Percentiles rank a stretch among this genome's conserved stretches.
Evolutionary conservation across 64 coral and sea anemone species (phyloP).

Genomic region (Actinia equina): DNA sequence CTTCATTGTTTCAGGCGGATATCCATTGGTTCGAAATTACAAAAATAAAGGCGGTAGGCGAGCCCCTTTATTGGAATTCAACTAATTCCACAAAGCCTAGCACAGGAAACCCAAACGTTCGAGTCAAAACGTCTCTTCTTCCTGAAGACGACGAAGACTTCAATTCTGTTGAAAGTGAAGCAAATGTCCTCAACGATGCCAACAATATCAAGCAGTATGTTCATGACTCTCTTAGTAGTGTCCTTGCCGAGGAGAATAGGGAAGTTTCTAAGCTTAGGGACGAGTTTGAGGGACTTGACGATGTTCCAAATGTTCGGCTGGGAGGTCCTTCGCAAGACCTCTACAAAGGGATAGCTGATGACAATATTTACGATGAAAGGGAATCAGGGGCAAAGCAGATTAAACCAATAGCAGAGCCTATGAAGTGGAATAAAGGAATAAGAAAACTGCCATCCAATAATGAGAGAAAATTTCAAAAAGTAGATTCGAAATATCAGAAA

Average conservation of each 20-base stretch:
- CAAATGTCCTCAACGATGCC: slow-evolving; percentile 22
- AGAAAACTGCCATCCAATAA: not conserved
- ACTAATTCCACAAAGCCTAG: not conserved
- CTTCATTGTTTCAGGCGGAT: slow-evolving; percentile 38
- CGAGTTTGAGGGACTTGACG: slow-evolving; percentile 8
- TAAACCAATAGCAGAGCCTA: not conserved
- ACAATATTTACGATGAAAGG: not conserved
- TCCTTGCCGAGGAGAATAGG: not conserved
- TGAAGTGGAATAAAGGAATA: not conserved
- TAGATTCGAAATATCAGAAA: not conserved
- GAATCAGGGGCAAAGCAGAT: not conserved
- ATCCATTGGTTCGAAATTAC: slow-evolving; percentile 46
- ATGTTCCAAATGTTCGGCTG: not conserved
- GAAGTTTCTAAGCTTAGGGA: slow-evolving; percentile 7
- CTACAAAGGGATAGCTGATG: not conserved
- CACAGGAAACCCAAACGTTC: not conserved
- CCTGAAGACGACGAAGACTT: not conserved
- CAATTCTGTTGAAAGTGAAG: slow-evolving; percentile 28
- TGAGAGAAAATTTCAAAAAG: not conserved
- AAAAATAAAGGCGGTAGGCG: not conserved
- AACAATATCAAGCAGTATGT: slow-evolving; percentile 32
- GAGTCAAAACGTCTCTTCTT: no score
- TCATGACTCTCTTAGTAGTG: slow-evolving; percentile 10
- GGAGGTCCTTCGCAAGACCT: not conserved
- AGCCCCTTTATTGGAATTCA: slow-evolving; percentile 21